Percentiles rank a stretch among this genome's conserved stretches.
phyloP scores from a whole-genome alignment of 1,140 invertebrate genomes.

The Lerema accius region DNA sequence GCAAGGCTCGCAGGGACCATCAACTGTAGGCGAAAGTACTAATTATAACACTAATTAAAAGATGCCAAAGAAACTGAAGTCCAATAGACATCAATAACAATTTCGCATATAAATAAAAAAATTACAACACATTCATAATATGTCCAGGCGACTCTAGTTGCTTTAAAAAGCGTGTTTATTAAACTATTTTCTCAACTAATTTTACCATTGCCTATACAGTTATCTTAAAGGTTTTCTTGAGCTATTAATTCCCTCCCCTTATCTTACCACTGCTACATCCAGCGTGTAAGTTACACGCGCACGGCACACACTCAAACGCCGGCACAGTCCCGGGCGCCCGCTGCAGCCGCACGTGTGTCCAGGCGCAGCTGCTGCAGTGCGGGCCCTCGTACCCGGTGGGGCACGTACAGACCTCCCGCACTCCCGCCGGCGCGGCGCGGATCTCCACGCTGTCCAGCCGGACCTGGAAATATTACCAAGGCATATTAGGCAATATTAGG shows the following conservation, averaged over 20 bases:
- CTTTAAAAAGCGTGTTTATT: too few relatives aligned
- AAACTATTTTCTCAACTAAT: too few relatives aligned
- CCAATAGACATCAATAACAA: too few relatives aligned
- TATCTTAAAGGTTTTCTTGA: too few relatives aligned
- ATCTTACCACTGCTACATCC: constrained; percentile 88
- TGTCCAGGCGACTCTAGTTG: too few relatives aligned
- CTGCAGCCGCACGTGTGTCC: constrained; percentile 90
- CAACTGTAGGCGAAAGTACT: constrained; percentile 46
- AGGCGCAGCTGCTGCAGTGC: constrained; percentile 93
- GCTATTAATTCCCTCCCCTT: too few relatives aligned
- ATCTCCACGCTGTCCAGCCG: constrained; percentile 57
- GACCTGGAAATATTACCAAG: constrained; percentile 51
- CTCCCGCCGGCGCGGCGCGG: constrained; percentile 45
- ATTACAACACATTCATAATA: too few relatives aligned
- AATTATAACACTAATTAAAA: too few relatives aligned
- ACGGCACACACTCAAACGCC: constrained; percentile 90
- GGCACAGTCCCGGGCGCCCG: constrained; percentile 83
- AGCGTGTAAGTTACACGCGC: constrained; percentile 95
- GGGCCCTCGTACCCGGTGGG: constrained; percentile 88
- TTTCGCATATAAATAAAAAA: too few relatives aligned
- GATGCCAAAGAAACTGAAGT: too few relatives aligned
- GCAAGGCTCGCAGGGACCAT: constrained; percentile 90
- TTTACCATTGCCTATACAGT: too few relatives aligned
- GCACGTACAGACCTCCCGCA: constrained; percentile 86
- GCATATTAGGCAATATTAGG: too few relatives aligned